Conservation (phyloP, 2,888 invertebrate genomes). For the Agrilus biguttatus region DNA sequence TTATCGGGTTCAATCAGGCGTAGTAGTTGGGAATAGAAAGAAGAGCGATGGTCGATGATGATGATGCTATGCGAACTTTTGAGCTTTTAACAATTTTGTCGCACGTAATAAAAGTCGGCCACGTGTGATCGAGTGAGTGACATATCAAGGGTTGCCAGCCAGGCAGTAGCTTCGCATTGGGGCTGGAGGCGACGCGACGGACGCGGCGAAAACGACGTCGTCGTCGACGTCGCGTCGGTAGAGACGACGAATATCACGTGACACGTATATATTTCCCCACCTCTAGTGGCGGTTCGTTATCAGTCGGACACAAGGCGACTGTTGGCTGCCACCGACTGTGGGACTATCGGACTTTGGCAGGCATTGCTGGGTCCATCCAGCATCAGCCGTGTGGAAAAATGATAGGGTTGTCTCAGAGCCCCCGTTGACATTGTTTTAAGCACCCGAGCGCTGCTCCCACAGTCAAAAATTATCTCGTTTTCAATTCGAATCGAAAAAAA, state of each 20-base stretch:
- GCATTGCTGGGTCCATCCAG: conserved; percentile 22
- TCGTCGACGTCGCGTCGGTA: too few species aligned
- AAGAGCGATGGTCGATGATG: too few species aligned
- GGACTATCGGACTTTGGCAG: conserved; percentile 28
- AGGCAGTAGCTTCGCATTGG: conserved; percentile 19
- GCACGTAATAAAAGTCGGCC: conserved; percentile 26
- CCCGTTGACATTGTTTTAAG: neutral
- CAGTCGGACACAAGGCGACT: conserved; percentile 29
- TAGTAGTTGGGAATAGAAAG: too few species aligned
- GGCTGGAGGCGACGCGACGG: conserved; percentile 8
- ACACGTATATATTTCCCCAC: conserved; percentile 17
- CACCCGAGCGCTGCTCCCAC: neutral
- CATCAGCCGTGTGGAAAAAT: conserved; percentile 42
- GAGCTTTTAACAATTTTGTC: conserved; percentile 16
- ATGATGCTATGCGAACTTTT: conserved; percentile 6
- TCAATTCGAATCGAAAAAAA: too few species aligned
- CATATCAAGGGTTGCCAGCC: conserved; percentile 29
- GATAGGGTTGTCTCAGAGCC: conserved; percentile 28
- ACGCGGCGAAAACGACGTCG: conserved; percentile 9
- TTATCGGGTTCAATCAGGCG: too few species aligned
- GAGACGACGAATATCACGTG: conserved; percentile 10
- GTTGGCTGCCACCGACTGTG: conserved; percentile 26
- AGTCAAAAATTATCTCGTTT: too few species aligned
- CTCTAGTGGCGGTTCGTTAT: conserved; percentile 19
- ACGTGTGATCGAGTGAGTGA: conserved; percentile 32